A percentile compares a stretch with the other conserved stretches of the same genome.
Evolutionary conservation across 2,888 invertebrate genomes (phyloP).

Genomic region (Syrphus vitripennis): DNA sequence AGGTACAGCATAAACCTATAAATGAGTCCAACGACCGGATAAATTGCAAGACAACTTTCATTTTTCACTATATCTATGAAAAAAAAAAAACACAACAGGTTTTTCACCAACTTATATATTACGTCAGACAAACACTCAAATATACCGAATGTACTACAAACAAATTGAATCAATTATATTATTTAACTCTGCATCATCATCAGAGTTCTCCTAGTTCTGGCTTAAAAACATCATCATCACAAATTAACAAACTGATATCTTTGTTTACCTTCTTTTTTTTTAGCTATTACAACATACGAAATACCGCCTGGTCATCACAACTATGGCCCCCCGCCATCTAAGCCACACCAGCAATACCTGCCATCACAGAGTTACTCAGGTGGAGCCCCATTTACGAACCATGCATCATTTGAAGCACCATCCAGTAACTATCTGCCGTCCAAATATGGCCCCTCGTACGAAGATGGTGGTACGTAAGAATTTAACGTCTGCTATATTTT

Average conservation of each 20-base stretch:
- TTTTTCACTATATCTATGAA: conserved; percentile 53
- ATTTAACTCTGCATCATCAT: conserved; percentile 26
- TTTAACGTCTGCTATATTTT: not conserved
- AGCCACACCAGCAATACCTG: conserved; percentile 78
- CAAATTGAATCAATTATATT: conserved; percentile 44
- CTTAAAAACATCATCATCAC: not conserved
- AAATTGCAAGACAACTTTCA: conserved; percentile 62
- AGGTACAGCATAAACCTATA: conserved; percentile 22
- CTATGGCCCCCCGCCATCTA: conserved; percentile 81
- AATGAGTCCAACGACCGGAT: conserved; percentile 60
- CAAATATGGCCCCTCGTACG: conserved; percentile 76
- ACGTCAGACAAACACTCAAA: conserved; percentile 21
- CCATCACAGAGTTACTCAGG: conserved; percentile 75
- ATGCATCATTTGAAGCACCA: conserved; percentile 79
- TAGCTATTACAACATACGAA: conserved; percentile 80
- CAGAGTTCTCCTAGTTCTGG: not conserved
- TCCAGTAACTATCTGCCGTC: conserved; percentile 78
- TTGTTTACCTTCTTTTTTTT: conserved; percentile 5
- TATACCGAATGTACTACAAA: not conserved
- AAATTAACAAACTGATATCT: not conserved
- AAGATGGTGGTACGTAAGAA: conserved; percentile 78
- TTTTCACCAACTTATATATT: conserved; percentile 14
- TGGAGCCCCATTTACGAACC: conserved; percentile 78
- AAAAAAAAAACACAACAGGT: conserved; percentile 43
- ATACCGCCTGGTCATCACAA: conserved; percentile 78